These are phyloP conservation scores for Siphamia tubifer DNA, from an alignment of 2,113 vertebrate genomes.

Conservation along the genomic window DNA sequence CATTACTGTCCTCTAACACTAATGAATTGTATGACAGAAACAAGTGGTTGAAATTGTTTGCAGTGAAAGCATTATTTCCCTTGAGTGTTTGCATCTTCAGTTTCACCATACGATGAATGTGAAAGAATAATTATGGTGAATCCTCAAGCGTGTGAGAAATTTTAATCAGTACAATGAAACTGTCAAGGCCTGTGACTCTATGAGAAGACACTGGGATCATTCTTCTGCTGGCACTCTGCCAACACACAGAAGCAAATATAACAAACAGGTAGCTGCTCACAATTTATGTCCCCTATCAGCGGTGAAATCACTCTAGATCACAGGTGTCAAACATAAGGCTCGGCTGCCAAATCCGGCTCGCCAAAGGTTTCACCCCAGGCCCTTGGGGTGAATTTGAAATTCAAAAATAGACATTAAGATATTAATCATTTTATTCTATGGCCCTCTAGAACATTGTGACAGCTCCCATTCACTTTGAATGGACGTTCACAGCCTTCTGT, in stretches of 20 bases:
- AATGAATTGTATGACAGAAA: background rate
- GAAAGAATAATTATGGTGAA: slow-evolving; percentile 20
- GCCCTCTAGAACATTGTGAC: no score
- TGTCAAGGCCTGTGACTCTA: slow-evolving; percentile 1
- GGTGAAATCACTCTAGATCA: slow-evolving; percentile 1
- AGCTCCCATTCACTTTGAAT: no score
- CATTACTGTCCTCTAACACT: background rate
- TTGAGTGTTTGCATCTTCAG: slow-evolving; percentile 5
- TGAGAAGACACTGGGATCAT: no score
- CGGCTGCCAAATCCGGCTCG: no score
- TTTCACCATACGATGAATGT: slow-evolving; percentile 10
- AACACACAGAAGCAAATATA: background rate
- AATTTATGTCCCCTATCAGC: slow-evolving; percentile 1
- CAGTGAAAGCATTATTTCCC: background rate
- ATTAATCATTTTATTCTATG: no score
- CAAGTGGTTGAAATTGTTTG: background rate
- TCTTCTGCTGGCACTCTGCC: background rate
- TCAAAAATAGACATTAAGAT: no score
- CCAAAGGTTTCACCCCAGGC: no score
- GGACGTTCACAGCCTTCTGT: no score
- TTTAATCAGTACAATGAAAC: slow-evolving; percentile 16
- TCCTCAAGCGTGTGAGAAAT: slow-evolving; percentile 26
- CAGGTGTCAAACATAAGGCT: no score
- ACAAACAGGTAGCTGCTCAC: background rate
- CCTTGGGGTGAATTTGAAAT: no score